These are phyloP conservation scores for Cartodere bifasciata DNA, from an alignment of 2,888 invertebrate genomes.

Conservation along the genomic window DNA sequence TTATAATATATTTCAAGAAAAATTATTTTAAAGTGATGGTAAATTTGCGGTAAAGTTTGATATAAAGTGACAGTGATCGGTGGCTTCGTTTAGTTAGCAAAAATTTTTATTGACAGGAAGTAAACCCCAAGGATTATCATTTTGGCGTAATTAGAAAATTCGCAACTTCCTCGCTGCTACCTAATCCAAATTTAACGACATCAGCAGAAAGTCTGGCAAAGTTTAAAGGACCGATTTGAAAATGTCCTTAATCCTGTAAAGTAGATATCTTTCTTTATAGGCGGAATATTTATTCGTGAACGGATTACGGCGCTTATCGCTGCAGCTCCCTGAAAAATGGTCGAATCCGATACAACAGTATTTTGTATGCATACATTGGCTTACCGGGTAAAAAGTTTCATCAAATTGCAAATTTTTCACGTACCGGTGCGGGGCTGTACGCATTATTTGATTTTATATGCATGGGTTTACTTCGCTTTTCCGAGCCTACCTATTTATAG, in stretches of 20 bases:
- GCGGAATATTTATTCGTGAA: constrained; percentile 29
- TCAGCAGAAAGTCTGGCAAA: constrained; percentile 18
- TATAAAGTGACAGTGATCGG: no score
- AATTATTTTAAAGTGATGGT: no score
- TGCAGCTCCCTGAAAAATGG: constrained; percentile 28
- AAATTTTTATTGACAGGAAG: no score
- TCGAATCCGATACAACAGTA: constrained; percentile 24
- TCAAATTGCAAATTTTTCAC: constrained; percentile 31
- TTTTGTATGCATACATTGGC: constrained; percentile 25
- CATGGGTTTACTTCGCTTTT: constrained; percentile 13
- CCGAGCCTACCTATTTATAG: no score
- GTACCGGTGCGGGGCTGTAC: constrained; percentile 16
- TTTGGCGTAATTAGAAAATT: constrained; percentile 1
- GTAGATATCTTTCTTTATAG: constrained; percentile 30
- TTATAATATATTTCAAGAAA: no score
- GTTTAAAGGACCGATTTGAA: constrained; percentile 24
- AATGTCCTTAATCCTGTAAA: constrained; percentile 29
- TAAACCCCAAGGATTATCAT: no score
- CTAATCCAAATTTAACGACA: constrained; percentile 18
- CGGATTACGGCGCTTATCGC: constrained; percentile 31
- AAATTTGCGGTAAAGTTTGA: no score
- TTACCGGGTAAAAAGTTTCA: constrained; percentile 21
- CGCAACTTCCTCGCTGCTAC: constrained; percentile 1
- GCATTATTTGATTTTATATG: constrained; percentile 14
- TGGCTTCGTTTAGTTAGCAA: no score